A percentile compares a stretch with the other conserved stretches of the same genome.
These are phyloP conservation scores for Platyrinchus mystaceus DNA, from an alignment of 2,797 vertebrate species.

Conservation along the genomic window DNA sequence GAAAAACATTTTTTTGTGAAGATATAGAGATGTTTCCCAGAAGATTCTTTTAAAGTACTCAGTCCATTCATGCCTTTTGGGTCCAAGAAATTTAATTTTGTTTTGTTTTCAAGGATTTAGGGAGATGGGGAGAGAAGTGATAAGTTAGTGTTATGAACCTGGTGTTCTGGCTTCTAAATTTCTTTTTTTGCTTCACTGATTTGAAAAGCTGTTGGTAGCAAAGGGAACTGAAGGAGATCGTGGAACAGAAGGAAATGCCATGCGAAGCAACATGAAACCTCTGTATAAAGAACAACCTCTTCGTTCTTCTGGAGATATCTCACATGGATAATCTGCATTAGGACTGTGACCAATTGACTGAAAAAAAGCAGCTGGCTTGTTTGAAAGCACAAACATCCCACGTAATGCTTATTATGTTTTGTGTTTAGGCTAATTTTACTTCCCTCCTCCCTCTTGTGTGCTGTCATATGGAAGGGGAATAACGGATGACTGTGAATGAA, in stretches of 20 bases:
- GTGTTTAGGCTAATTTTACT: background rate
- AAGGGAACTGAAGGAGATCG: background rate
- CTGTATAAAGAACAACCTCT: background rate
- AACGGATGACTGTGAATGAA: background rate
- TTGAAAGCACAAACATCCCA: background rate
- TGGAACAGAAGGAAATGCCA: constrained; percentile 3
- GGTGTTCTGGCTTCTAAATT: background rate
- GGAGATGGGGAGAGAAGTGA: background rate
- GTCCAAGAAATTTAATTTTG: background rate
- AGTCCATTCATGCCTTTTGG: background rate
- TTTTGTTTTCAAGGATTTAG: background rate
- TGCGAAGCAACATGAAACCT: background rate
- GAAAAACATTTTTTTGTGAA: no score
- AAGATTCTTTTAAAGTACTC: background rate
- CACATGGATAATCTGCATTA: background rate
- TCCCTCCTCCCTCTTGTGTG: rapidly evolving
- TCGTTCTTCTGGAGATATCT: background rate
- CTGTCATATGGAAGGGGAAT: background rate
- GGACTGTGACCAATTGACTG: background rate
- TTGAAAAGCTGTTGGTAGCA: background rate
- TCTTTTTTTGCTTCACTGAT: background rate
- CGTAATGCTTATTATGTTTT: background rate
- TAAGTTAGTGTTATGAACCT: background rate
- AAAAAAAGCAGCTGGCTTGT: background rate
- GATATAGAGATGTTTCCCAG: background rate